A percentile compares a stretch with the other conserved stretches of the same genome.
Conservation (phyloP, 2,113 vertebrate genomes). For the Neopipo cinnamomea region DNA sequence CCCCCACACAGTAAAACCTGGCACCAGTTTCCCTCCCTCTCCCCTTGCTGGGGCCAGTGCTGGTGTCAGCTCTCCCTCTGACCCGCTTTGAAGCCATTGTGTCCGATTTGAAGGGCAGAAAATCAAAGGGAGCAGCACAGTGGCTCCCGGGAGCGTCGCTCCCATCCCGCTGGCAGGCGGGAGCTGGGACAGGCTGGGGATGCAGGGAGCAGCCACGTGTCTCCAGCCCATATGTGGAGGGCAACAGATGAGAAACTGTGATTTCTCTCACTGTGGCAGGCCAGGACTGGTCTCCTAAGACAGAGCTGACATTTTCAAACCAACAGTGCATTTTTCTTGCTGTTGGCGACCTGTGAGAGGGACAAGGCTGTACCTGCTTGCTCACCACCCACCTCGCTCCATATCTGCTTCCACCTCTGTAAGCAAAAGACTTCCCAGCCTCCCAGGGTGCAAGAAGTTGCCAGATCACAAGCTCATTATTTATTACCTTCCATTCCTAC, state of each 20-base stretch:
- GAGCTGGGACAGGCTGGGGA: neutral
- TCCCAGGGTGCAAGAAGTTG: neutral
- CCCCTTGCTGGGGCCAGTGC: neutral
- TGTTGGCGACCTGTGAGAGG: neutral
- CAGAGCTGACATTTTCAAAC: neutral
- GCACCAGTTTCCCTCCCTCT: neutral
- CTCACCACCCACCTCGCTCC: neutral
- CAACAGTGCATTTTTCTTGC: neutral
- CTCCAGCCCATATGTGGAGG: conserved; percentile 24
- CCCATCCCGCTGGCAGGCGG: neutral
- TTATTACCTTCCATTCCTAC: neutral
- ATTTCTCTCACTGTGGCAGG: neutral
- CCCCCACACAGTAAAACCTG: neutral
- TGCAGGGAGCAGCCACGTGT: conserved; percentile 1
- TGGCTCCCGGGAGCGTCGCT: rapidly evolving
- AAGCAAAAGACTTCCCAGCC: neutral
- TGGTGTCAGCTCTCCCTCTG: neutral
- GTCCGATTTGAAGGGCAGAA: conserved; percentile 35
- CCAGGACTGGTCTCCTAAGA: neutral
- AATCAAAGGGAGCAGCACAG: neutral
- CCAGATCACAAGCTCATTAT: neutral
- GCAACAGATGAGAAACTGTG: neutral
- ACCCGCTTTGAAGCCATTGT: neutral
- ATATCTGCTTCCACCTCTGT: neutral
- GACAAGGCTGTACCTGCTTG: neutral